These are phyloP conservation scores for Iguana delicatissima DNA, from an alignment of 2,797 vertebrate species.

Conservation along the genomic window DNA sequence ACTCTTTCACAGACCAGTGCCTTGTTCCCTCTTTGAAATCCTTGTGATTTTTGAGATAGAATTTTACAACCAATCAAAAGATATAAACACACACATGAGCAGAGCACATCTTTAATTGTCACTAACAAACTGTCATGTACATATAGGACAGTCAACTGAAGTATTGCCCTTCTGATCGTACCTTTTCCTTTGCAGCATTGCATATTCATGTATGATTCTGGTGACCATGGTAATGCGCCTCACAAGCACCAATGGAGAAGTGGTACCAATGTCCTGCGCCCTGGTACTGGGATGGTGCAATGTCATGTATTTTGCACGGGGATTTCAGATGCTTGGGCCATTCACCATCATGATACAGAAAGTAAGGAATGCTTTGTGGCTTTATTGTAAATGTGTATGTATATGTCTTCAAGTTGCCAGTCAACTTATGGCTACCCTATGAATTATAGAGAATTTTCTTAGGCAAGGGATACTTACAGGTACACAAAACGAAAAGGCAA, in stretches of 20 bases:
- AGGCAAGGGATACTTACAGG: no score
- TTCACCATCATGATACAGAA: constrained; percentile 99
- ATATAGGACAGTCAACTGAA: background rate
- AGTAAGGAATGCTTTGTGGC: constrained; percentile 74
- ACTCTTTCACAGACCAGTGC: background rate
- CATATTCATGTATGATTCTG: constrained; percentile 91
- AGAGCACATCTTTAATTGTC: background rate
- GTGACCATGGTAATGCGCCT: constrained; percentile 89
- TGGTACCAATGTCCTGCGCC: constrained; percentile 88
- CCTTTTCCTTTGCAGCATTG: constrained; percentile 82
- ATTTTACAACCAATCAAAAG: background rate
- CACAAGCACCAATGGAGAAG: constrained; percentile 85
- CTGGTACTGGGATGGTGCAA: constrained; percentile 96
- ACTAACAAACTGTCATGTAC: background rate
- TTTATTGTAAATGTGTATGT: background rate
- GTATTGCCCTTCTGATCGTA: background rate
- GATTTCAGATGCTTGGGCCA: constrained; percentile 96
- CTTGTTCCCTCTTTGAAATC: background rate
- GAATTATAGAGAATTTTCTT: no score
- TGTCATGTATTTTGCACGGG: constrained; percentile 94
- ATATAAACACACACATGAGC: background rate
- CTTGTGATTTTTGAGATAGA: background rate
- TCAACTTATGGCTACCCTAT: no score
- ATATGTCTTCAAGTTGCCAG: no score
- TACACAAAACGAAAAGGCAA: background rate